Conservation (phyloP, 2,113 vertebrate genomes). For the Perca fluviatilis region DNA sequence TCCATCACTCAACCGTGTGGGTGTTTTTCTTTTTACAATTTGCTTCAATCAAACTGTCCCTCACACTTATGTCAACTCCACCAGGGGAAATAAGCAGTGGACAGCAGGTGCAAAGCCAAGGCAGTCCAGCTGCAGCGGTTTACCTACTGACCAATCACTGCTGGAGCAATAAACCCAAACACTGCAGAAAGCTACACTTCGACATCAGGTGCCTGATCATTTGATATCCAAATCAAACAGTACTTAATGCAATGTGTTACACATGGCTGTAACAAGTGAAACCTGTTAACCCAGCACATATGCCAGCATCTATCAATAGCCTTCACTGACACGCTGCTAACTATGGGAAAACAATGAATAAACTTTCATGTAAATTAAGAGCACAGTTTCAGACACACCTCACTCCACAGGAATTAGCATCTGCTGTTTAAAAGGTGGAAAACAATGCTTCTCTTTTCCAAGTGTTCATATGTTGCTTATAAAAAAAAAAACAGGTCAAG, state of each 20-base stretch:
- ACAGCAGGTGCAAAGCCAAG: constrained; percentile 75
- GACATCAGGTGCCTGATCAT: constrained; percentile 50
- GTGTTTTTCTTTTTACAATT: constrained; percentile 48
- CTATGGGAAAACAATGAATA: constrained; percentile 55
- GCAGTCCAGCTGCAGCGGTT: constrained; percentile 47
- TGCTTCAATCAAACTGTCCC: constrained; percentile 53
- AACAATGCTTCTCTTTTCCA: constrained; percentile 68
- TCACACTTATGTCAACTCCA: constrained; percentile 59
- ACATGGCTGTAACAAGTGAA: constrained; percentile 74
- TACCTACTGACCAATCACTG: constrained; percentile 25
- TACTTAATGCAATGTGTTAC: constrained; percentile 31
- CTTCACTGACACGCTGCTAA: constrained; percentile 42
- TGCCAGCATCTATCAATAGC: constrained; percentile 67
- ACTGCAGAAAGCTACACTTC: constrained; percentile 27
- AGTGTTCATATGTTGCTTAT: constrained; percentile 65
- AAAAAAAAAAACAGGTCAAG: constrained; percentile 68
- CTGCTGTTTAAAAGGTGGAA: constrained; percentile 52
- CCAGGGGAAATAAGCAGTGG: constrained; percentile 42
- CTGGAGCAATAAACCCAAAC: constrained; percentile 46
- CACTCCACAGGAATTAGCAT: constrained; percentile 48
- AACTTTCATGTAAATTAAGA: constrained; percentile 55
- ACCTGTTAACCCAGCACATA: constrained; percentile 77
- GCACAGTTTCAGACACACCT: constrained; percentile 64
- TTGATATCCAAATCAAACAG: constrained; percentile 49
- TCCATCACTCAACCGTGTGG: constrained; percentile 27